A percentile compares a stretch with the other conserved stretches of the same genome.
phyloP scores from a whole-genome alignment of 53 echinoderm and acorn worm species.

The Pentamera pediparva region DNA sequence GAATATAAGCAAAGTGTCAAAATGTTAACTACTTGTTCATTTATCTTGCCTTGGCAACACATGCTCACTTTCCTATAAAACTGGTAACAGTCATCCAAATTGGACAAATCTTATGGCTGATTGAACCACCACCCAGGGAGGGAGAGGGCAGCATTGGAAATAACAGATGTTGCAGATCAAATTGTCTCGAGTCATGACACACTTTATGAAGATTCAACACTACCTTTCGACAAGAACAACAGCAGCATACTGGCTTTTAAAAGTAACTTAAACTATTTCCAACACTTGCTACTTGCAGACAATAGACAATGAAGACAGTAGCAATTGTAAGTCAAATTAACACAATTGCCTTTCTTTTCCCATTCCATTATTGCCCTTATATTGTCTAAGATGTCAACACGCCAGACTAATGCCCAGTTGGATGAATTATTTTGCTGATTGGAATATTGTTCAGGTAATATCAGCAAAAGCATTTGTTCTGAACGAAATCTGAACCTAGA shows the following conservation, averaged over 20 bases:
- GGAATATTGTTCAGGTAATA: neutral
- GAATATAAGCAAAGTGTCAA: neutral
- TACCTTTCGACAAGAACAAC: no score
- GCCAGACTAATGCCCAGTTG: no score
- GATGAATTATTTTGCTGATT: neutral
- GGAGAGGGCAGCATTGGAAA: no score
- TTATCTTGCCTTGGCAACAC: neutral
- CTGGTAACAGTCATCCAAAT: neutral
- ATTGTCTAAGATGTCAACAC: neutral
- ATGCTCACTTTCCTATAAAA: neutral
- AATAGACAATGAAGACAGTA: neutral
- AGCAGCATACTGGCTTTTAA: no score
- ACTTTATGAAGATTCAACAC: neutral
- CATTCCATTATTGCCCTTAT: neutral
- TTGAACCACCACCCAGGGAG: no score
- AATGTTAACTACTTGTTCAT: neutral
- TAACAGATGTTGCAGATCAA: no score
- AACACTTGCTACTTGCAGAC: neutral
- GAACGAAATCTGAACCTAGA: no score
- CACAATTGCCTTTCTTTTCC: neutral
- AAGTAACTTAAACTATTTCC: neutral
- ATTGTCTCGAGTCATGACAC: no score
- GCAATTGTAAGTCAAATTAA: neutral
- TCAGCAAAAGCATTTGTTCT: no score
- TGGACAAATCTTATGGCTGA: no score